phyloP scores from a whole-genome alignment of 2,797 vertebrate species.

The Enteromius afrohamiltoni region DNA sequence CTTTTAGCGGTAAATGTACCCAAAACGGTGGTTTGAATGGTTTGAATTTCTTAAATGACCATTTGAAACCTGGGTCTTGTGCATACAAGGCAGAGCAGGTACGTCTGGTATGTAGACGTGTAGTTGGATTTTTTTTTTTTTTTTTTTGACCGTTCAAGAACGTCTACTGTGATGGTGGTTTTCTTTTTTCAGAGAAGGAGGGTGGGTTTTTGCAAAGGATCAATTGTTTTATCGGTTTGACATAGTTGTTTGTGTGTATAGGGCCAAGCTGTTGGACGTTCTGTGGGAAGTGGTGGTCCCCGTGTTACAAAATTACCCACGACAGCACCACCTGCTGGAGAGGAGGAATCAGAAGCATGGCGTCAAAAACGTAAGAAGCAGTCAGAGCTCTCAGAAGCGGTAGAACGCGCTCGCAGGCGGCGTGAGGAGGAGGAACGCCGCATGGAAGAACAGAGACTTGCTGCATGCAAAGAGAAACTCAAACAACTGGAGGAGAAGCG shows the following conservation, averaged over 20 bases:
- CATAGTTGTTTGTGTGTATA: slow-evolving; percentile 36
- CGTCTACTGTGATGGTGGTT: too few species aligned
- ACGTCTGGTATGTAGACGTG: too few species aligned
- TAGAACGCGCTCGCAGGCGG: slow-evolving; percentile 91
- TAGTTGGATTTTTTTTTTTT: too few species aligned
- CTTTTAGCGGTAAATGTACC: too few species aligned
- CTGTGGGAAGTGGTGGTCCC: slow-evolving; percentile 73
- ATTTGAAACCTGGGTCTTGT: too few species aligned
- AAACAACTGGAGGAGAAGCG: slow-evolving; percentile 96
- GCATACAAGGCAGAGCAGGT: too few species aligned
- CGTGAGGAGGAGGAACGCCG: slow-evolving; percentile 94
- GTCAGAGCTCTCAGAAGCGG: slow-evolving; percentile 90
- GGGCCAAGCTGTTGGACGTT: slow-evolving; percentile 64
- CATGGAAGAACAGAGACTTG: slow-evolving; percentile 96
- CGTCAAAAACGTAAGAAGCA: slow-evolving; percentile 94
- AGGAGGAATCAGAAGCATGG: slow-evolving; percentile 94
- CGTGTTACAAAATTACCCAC: slow-evolving; percentile 70
- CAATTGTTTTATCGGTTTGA: neutral
- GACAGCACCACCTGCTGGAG: slow-evolving; percentile 76
- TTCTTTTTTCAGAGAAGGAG: too few species aligned
- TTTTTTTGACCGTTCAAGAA: too few species aligned
- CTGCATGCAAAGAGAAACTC: slow-evolving; percentile 96
- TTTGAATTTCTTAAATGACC: too few species aligned
- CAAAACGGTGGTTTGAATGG: too few species aligned
- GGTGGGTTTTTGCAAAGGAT: too few species aligned